Base-by-base conservation (phyloP, 2,113 vertebrate species). In the Eolophus roseicapilla region DNA sequence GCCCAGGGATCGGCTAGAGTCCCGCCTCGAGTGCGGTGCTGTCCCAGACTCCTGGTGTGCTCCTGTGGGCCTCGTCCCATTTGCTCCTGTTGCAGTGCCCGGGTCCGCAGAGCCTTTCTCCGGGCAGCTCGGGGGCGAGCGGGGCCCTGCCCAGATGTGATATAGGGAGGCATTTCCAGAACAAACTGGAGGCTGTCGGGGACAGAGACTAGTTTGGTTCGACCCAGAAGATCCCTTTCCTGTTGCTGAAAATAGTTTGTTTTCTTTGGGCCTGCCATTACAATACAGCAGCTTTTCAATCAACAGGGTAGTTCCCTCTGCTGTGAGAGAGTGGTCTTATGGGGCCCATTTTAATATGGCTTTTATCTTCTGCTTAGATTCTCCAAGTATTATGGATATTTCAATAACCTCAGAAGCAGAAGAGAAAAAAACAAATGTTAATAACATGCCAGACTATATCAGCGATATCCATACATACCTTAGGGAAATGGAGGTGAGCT, bases 401-500 rank as follows among this genome's bases (percentile, higher is more conserved):
- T 99, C 99, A 5, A 71, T 99, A 88, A 93, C 98, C 33, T 57
- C 95, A 31, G 99, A 99, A 60, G 57, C 95, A 20, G 99, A 99
- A 69, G 98, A 99, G 71, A 98, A 97, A 74, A 99, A 98, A 63
- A 12, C 94, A 39, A 97, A 95, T 17, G 98, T 98, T 82, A 99
- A 98, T 50, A 98, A 98, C 0, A 98, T 99, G 6, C 98, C 98
- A 9, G 99, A 99, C 86, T 99, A 99, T 67, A 98, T 98, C 71
- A 95, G 95, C 3, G 99, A 99, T 89, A 99, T 99, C 96, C 98
- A 99, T 83, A 95, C 96, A 0, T 99, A 99, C 91, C 97, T 99
- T 35, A 98, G 99, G 93, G 98, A 99, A 90, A 98, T 99, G 98
- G 99, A 99, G 99, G 99, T 99, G 98, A 98, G 92, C 75, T 35